Percentiles rank a stretch among this genome's conserved stretches.
phyloP scores from a whole-genome alignment of 2,113 vertebrate species.

The Tichodroma muraria region DNA sequence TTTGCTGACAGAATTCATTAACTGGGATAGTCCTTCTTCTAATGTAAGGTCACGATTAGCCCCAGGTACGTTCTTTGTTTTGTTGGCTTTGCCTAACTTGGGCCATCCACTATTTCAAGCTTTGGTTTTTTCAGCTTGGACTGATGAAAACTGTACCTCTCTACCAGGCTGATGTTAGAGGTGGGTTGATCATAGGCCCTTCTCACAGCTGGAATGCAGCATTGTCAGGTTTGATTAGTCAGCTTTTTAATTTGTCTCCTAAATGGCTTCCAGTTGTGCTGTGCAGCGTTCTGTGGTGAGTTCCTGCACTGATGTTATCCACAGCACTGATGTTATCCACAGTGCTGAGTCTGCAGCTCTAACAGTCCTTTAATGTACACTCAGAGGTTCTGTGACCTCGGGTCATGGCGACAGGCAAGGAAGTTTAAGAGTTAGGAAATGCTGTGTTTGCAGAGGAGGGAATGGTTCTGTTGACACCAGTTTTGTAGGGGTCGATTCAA shows the following conservation, averaged over 20 bases:
- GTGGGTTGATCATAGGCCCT: not conserved
- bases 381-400: not conserved
- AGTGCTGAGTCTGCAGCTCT: constrained; percentile 34
- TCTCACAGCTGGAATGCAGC: constrained; percentile 6
- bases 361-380: not conserved
- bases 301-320: constrained; percentile 18
- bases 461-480: not conserved
- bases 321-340: not conserved
- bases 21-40: not conserved
- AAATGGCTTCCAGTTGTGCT: constrained; percentile 18
- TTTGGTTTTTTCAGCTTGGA: not conserved
- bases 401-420: not conserved
- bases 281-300: not conserved
- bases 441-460: not conserved
- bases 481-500: not conserved
- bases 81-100: not conserved
- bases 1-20: not conserved
- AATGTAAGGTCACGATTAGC: not conserved
- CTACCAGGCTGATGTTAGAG: not conserved
- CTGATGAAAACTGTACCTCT: not conserved
- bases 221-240: not conserved
- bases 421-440: constrained; percentile 4
- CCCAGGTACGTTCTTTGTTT: not conserved
- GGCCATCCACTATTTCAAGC: not conserved
- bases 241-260: not conserved